A percentile compares a stretch with the other conserved stretches of the same genome.
Evolutionary conservation across 2,888 invertebrate species (phyloP).

Genomic region (Macrosoma leucophasiata): DNA sequence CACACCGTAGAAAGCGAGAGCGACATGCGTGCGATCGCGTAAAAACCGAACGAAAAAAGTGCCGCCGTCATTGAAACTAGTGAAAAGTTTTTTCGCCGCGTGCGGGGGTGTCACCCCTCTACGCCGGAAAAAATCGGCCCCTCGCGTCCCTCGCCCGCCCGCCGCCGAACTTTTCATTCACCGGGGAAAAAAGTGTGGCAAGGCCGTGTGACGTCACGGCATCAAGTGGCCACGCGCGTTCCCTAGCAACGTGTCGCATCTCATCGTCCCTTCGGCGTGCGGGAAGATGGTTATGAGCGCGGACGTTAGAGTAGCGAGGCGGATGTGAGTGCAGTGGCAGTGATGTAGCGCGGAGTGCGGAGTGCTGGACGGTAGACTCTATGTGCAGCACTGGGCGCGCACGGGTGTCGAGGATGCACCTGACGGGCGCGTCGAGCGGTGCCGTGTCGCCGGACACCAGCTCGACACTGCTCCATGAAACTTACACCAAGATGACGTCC

Average conservation of each 20-base stretch:
- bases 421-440: constrained; percentile 69
- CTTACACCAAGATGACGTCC: constrained; percentile 92
- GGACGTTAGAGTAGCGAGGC: constrained; percentile 41
- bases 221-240: constrained; percentile 71
- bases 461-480: constrained; percentile 84
- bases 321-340: constrained; percentile 38
- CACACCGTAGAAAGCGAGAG: constrained; percentile 49
- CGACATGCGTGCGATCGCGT: constrained; percentile 59
- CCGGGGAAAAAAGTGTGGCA: constrained; percentile 76
- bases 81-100: constrained; percentile 70
- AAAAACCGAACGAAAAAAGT: constrained; percentile 72
- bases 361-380: constrained; percentile 42
- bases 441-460: constrained; percentile 83
- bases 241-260: constrained; percentile 62
- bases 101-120: constrained; percentile 66
- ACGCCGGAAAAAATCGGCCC: constrained; percentile 68
- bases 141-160: constrained; percentile 66
- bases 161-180: constrained; percentile 80
- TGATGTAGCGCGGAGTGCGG: constrained; percentile 54
- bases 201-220: constrained; percentile 74
- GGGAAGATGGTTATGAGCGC: constrained; percentile 41
- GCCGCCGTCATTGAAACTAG: constrained; percentile 73
- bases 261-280: constrained; percentile 22
- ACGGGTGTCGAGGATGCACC: constrained; percentile 72
- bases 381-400: constrained; percentile 73